These are phyloP conservation scores for Hypomecis punctinalis DNA, from an alignment of 2,888 invertebrate species.

Conservation along the genomic window DNA sequence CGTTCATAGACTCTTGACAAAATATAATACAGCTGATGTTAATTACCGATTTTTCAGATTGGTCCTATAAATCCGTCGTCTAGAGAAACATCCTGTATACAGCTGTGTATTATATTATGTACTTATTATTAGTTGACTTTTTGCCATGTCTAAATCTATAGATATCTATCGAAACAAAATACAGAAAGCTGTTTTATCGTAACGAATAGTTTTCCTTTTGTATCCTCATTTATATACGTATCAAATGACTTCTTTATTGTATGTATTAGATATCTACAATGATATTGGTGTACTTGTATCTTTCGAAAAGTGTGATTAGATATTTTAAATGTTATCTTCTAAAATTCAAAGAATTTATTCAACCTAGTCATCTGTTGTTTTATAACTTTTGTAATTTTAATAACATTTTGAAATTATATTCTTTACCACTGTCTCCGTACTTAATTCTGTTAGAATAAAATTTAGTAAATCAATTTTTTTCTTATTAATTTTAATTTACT, in stretches of 20 bases:
- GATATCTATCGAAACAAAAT: too few relatives aligned
- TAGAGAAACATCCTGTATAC: neutral
- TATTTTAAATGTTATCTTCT: slow-evolving; percentile 6
- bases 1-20: too few relatives aligned
- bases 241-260: neutral
- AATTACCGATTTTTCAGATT: too few relatives aligned
- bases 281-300: neutral
- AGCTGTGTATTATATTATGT: neutral
- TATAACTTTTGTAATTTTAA: neutral
- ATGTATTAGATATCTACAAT: too few relatives aligned
- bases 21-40: too few relatives aligned
- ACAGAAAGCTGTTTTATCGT: too few relatives aligned
- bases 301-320: neutral
- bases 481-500: neutral
- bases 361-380: slow-evolving; percentile 9
- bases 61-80: too few relatives aligned
- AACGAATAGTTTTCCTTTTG: neutral
- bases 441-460: neutral
- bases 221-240: neutral
- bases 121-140: neutral
- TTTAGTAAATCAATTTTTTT: neutral
- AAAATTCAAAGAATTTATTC: slow-evolving; percentile 2
- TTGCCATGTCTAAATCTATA: too few relatives aligned
- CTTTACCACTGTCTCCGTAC: neutral
- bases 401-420: neutral